Evolutionary conservation across 2,797 vertebrate genomes (phyloP).

Genomic region (Allochrocebus solatus): DNA sequence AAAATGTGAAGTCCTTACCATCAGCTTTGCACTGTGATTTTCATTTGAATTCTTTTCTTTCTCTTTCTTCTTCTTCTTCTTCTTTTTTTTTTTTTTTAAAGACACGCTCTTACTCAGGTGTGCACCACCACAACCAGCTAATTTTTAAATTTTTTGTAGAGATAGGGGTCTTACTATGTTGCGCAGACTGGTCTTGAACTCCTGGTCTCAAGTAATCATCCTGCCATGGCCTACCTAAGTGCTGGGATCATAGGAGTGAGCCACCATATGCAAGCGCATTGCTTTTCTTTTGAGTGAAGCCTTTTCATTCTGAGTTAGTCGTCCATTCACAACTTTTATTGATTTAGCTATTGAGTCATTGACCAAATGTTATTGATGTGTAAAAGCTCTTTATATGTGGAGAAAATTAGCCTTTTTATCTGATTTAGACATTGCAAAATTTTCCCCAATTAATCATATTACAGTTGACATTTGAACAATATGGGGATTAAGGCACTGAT

Average conservation of each 20-base stretch:
- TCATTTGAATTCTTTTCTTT: background rate
- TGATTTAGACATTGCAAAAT: background rate
- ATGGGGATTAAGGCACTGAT: background rate
- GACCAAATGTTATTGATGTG: background rate
- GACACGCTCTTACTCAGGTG: background rate
- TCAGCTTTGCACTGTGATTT: background rate
- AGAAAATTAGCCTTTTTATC: background rate
- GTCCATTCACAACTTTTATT: background rate
- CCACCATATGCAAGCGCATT: background rate
- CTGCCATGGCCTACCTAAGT: background rate
- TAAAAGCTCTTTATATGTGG: conserved; percentile 21
- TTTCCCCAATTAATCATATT: background rate
- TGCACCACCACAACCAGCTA: background rate
- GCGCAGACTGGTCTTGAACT: background rate
- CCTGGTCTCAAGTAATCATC: background rate
- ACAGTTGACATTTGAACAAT: background rate
- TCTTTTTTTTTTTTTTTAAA: background rate
- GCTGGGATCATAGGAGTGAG: background rate
- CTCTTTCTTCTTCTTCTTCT: too few species aligned
- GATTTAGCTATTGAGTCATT: background rate
- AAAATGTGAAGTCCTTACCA: background rate
- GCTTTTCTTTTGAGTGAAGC: background rate
- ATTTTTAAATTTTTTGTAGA: background rate
- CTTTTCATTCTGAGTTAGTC: background rate
- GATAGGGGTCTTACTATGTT: background rate